Base-by-base conservation (phyloP, 2,797 vertebrate species). In the Lithobates sylvaticus region DNA sequence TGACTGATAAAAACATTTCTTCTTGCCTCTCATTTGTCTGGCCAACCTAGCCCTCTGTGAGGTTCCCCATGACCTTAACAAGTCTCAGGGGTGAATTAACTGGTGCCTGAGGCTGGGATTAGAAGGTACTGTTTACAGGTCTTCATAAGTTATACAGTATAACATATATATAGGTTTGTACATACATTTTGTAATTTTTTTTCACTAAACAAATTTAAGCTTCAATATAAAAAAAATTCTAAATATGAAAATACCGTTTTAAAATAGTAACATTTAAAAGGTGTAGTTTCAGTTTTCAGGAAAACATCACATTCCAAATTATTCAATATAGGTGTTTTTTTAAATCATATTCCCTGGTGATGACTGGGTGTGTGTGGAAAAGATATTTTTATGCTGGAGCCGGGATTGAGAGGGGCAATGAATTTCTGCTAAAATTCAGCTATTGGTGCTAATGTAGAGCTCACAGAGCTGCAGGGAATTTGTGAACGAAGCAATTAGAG, bases 401-500 rank as follows among this genome's bases (percentile, higher is more conserved):
- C 23, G 18, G 29, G 39, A 50, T 58, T 83, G 81, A 87, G 73
- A 44, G 81, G 86, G 86, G 81, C 44, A 23, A 83, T 78, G 81
- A 32, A 83, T 79, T 83, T 87, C 70, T 36, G 64, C 42, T 68
- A 84, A 84, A 83, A 78, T 83, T 23, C 64, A 79, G 34, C 81
- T 76, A 84, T 79, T 87, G 86, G 86, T 79, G 86, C 42, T 84
- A 79, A 87, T 72, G 86, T 61, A 70, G 70, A 84, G 81, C 61
- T 79, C 78, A 80, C 58, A 75, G 81, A 77, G 81, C 86, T 84
- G 76, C 76, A 76, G 86, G 86, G 86, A 87, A 87, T 87, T 87
- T 87, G 42, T 39, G 39, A 87, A 75, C 69, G 76, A 84, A 87
- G 86, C 81, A 87, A 87, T 87, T 87, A 87, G 86, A 87, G 69